Conservation (phyloP, 2,888 invertebrate species). For the Cheilosia vernalis region DNA sequence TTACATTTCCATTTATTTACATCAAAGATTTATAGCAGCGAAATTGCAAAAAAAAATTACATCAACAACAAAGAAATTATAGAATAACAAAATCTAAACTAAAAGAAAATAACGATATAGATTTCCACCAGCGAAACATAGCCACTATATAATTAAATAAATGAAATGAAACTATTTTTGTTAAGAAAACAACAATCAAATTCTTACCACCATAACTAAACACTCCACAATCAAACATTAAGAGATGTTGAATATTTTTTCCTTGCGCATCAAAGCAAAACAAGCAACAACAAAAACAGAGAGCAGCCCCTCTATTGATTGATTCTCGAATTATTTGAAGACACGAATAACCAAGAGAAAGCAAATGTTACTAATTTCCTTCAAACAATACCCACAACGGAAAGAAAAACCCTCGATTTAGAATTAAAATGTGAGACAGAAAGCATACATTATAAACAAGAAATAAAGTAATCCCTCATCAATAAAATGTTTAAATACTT, state of each 20-base stretch:
- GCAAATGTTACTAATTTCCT: conserved; percentile 41
- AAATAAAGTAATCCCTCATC: conserved; percentile 52
- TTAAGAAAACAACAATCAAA: conserved; percentile 63
- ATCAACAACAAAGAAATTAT: conserved; percentile 40
- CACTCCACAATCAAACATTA: conserved; percentile 59
- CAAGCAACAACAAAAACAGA: conserved; percentile 26
- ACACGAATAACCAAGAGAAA: conserved; percentile 35
- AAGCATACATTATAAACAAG: conserved; percentile 56
- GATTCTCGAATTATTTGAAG: conserved; percentile 46
- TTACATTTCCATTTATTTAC: conserved; percentile 68
- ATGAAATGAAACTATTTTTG: conserved; percentile 48
- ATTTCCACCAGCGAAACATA: conserved; percentile 68
- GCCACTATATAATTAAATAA: conserved; percentile 73
- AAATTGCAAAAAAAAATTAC: conserved; percentile 41
- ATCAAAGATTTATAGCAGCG: conserved; percentile 42
- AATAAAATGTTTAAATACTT: conserved; percentile 13
- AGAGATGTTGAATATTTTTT: conserved; percentile 52
- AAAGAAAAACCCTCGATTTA: conserved; percentile 72
- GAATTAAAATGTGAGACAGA: conserved; percentile 53
- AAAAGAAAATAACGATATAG: conserved; percentile 73
- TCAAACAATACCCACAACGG: conserved; percentile 45
- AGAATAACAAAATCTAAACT: conserved; percentile 27
- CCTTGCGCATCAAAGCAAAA: conserved; percentile 50
- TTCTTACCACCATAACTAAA: conserved; percentile 50
- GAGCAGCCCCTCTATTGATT: conserved; percentile 63